Evolutionary conservation across 2,113 vertebrate species (phyloP), one percentile per base, ranked within the genome.

Genomic region (Larimichthys polyactis): DNA sequence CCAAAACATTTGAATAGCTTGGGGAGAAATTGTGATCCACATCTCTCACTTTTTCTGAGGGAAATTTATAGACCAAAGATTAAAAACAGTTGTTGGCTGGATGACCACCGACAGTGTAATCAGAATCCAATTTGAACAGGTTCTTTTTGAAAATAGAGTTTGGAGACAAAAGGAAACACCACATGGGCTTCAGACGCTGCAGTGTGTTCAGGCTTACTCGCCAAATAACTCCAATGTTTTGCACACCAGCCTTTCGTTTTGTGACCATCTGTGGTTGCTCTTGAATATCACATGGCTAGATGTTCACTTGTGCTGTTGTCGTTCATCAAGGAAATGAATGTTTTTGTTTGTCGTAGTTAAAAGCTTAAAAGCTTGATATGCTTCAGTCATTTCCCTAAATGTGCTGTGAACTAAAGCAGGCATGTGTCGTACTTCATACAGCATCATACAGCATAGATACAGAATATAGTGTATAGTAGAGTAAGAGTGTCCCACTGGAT

Each of bases 141-240:
- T 65, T 82, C 68, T 71, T 83, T 44, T 73, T 63, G 51, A 65
- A 75, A 81, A 44, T 4, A 19, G 20, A 51, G 16, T 54, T 65
- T 57, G 54, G 15, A 71, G 67, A 75, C 70, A 81, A 87, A 79
- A 40, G 59, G 67, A 51, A 75, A 52, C 74, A 73, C 60, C 77
- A 74, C 80, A 80, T 83, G 79, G 64, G 65, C 59, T 62, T 88
- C 69, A 75, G 69, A 54, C 5, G 3, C 52, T 66, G 62, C 43
- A 57, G 78, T 60, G 64, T 66, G 48, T 55, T 43, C 67, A 49
- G 29, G 48, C 74, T 79, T 60, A 59, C 72, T 69, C 72, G 17
- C 36, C 43, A 77, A 80, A 75, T 79, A 55, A 63, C 29, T 64
- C 24, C 0, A 29, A 5, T 55, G 17, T 71, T 77, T 49, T 52